These are phyloP conservation scores for Philhelius pedissequus DNA, from an alignment of 2,888 invertebrate genomes.

Conservation along the genomic window DNA sequence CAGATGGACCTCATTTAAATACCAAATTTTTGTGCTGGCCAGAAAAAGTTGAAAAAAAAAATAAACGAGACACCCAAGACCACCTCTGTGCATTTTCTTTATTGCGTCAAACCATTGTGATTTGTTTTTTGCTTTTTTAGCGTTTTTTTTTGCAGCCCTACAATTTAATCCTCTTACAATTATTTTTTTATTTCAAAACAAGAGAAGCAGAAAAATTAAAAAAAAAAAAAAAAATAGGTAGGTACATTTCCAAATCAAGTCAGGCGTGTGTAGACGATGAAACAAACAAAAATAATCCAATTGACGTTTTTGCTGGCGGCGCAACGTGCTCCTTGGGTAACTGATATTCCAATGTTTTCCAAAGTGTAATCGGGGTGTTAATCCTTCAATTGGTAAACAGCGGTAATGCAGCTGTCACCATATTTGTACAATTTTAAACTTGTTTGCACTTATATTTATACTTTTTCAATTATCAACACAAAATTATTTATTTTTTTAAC, in stretches of 20 bases:
- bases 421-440: slow-evolving; percentile 20
- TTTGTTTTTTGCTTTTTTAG: background rate
- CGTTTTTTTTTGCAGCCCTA: slow-evolving; percentile 1
- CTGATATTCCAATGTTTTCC: slow-evolving; percentile 53
- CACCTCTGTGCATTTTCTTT: slow-evolving; percentile 42
- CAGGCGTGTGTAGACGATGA: slow-evolving; percentile 41
- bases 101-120: slow-evolving; percentile 52
- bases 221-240: no score
- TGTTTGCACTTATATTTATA: slow-evolving; percentile 1
- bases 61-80: background rate
- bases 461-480: background rate
- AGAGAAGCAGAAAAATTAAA: slow-evolving; percentile 4
- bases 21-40: slow-evolving; percentile 29
- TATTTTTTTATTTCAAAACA: slow-evolving; percentile 3
- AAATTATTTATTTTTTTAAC: background rate
- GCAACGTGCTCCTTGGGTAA: slow-evolving; percentile 31
- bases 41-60: background rate
- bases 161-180: slow-evolving; percentile 62
- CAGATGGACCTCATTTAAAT: slow-evolving; percentile 64
- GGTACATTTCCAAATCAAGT: slow-evolving; percentile 16
- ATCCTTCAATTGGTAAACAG: slow-evolving; percentile 52
- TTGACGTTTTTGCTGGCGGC: slow-evolving; percentile 24
- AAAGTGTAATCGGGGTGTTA: slow-evolving; percentile 57
- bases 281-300: slow-evolving; percentile 65
- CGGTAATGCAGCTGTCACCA: slow-evolving; percentile 60